Percentiles rank a stretch among this genome's conserved stretches.
phyloP scores from a whole-genome alignment of 64 coral and sea anemone genomes.

The Actinia equina region DNA sequence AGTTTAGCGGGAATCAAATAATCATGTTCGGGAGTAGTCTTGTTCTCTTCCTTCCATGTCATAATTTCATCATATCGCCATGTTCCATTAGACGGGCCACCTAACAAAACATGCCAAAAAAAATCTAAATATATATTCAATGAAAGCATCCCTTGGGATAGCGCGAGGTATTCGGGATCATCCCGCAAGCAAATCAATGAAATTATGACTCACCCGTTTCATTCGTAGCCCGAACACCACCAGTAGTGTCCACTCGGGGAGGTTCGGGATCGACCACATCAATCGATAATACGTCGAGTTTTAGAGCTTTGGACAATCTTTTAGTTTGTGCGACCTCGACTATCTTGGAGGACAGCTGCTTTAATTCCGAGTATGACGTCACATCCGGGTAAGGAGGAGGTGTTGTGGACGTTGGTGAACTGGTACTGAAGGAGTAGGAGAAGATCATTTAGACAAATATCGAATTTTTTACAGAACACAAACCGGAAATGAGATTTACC shows the following conservation, averaged over 20 bases:
- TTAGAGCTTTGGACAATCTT: slow-evolving; percentile 31
- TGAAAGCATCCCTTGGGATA: background rate
- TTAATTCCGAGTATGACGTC: slow-evolving; percentile 21
- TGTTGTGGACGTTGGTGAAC: background rate
- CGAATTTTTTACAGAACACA: background rate
- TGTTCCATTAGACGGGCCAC: slow-evolving; percentile 58
- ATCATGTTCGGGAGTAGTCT: slow-evolving; percentile 19
- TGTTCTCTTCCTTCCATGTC: slow-evolving; percentile 54
- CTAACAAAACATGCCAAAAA: background rate
- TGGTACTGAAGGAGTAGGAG: background rate
- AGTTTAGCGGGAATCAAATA: slow-evolving; percentile 58
- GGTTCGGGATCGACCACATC: slow-evolving; percentile 60
- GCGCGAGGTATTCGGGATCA: background rate
- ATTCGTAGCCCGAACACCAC: slow-evolving; percentile 52
- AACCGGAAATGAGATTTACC: background rate
- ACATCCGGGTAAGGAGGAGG: background rate
- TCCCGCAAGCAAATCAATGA: background rate
- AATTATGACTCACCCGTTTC: slow-evolving; percentile 25
- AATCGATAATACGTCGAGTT: slow-evolving; percentile 58
- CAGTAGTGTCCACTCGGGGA: slow-evolving; percentile 39
- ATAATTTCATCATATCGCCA: slow-evolving; percentile 59
- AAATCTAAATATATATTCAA: background rate
- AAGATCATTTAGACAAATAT: background rate
- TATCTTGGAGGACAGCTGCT: slow-evolving; percentile 31
- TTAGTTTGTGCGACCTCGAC: slow-evolving; percentile 58